Evolutionary conservation across 2,888 invertebrate species (phyloP), one percentile per base, ranked within the genome.

Genomic region (Limenitis camilla): DNA sequence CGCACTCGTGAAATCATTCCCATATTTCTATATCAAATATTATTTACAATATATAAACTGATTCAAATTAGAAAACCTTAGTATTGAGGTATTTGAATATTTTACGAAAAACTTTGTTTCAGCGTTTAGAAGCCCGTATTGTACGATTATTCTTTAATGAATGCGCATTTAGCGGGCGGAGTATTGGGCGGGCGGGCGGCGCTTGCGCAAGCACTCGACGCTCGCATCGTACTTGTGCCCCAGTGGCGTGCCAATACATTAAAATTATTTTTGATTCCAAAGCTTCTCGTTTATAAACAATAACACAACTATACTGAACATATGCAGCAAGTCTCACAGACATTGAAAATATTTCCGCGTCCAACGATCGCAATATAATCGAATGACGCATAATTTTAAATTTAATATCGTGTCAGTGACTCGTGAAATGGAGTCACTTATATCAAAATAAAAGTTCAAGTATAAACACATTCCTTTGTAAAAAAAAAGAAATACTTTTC

Each of bases 1-100:
- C 92, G 86, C 65, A 92, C 91, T 67, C 92, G 85, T 32, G 91
- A 91, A 67, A 92, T 92, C 92, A 92, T 92, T 48, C 92, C 92
- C 92, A 92, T 92, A 61, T 64, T 66, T 56, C 31, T 41, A 29
- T 9, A 9, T 36, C n/a, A 29, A n/a, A 45, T 29, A 36, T 11
- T 45, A 9, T 9, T 35, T 36, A 35, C 52, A 59, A 46, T 42
- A 36, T 6, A 38, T 11, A 10, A 38, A 38, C 29, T 2, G 8
- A 19, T 19, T 19, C 1, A 40, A 28, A 44, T 28, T 50, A 10
- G n/a, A 9, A 40, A 42, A 10, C 2, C 9, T 30, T 28, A 6
- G 6, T 8, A 35, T n/a, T 35, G 1, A 3, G 10, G 9, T 28
- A 29, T 30, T 8, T 30, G 29, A 32, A 40, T 38, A 33, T 48